Percentiles rank a stretch among this genome's conserved stretches.
Evolutionary conservation across 1,140 invertebrate genomes (phyloP).

Genomic region (Drosophila kanapiae): DNA sequence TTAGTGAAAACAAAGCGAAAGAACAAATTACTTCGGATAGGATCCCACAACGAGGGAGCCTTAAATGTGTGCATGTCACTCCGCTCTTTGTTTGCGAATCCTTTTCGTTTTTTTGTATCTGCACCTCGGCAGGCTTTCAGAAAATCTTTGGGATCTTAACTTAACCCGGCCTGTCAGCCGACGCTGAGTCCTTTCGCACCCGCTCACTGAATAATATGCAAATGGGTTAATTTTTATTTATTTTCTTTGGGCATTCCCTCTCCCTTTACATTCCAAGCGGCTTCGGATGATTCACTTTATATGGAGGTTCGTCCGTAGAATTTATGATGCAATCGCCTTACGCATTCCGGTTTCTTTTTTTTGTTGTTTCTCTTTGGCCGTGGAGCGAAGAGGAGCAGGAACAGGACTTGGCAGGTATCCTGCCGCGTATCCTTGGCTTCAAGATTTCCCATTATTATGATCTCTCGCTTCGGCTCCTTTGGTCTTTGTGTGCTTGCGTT

Average conservation of each 20-base stretch:
- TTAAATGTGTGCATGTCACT: background rate
- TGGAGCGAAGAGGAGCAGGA: slow-evolving; percentile 1
- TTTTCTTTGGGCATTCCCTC: slow-evolving; percentile 44
- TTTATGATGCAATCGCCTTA: slow-evolving; percentile 79
- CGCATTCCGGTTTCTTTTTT: slow-evolving; percentile 54
- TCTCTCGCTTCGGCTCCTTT: slow-evolving; percentile 65
- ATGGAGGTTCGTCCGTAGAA: slow-evolving; percentile 49
- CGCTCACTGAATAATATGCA: slow-evolving; percentile 73
- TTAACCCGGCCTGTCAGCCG: slow-evolving; percentile 48
- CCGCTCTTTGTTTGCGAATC: slow-evolving; percentile 5
- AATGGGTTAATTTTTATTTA: slow-evolving; percentile 81
- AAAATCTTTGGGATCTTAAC: slow-evolving; percentile 35
- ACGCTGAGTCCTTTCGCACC: slow-evolving; percentile 61
- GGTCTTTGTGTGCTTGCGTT: slow-evolving; percentile 34
- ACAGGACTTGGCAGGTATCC: slow-evolving; percentile 68
- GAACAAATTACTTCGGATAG: background rate
- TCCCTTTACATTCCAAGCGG: slow-evolving; percentile 33
- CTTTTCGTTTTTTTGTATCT: slow-evolving; percentile 8
- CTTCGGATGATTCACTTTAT: slow-evolving; percentile 61
- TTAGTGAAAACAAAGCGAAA: background rate
- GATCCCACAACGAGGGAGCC: too few species aligned
- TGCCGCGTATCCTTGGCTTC: slow-evolving; percentile 77
- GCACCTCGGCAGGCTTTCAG: slow-evolving; percentile 26
- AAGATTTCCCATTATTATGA: slow-evolving; percentile 79
- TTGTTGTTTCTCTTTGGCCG: slow-evolving; percentile 1